Evolutionary conservation across 2,113 vertebrate species (phyloP), one percentile per base, ranked within the genome.

Genomic region (Craseonycteris thonglongyai): DNA sequence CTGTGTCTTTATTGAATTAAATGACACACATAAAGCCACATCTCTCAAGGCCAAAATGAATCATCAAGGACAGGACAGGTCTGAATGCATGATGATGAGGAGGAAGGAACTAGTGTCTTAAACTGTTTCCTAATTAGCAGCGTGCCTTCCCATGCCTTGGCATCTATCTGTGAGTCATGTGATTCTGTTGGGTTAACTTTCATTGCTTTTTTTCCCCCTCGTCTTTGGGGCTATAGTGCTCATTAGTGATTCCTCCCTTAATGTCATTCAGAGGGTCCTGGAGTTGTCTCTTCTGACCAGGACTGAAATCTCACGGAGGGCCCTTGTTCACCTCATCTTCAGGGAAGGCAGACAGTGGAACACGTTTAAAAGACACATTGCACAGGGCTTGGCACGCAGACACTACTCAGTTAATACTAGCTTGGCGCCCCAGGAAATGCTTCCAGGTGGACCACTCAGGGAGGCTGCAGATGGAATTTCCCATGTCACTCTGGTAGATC

Each of bases 401-500:
- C 2, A 12, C 14, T 45, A 38, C 72, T 74, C 42, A 49, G 13
- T 84, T 63, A 66, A 59, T 10, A 28, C 14, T 6, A 16, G 56
- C 16, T 18, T 45, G 45, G 65, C 86, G 33, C n/a, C 49, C 47
- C 61, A 68, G 66, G 81, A 85, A 94, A 12, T 72, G 49, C 56
- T 78, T 58, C 81, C 30, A 3, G 51, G 66, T 61, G 51, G 66
- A 56, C 26, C 18, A 0, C 18, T 90, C 51, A 72, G 84, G 78
- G 61, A 72, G 45, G 26, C 84, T 88, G 45, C 40, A 61, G 68
- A 49, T 85, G 82, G 95, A 93, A 92, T 94, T 95, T 94, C 66
- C 76, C 71, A 38, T 14, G 49, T 85, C n/a, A 14, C 22, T 81
- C 19, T 40, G 84, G 19, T 42, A 83, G 71, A 68, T 63, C 74